Base-by-base conservation (phyloP, 2,888 invertebrate genomes). In the Phyllotreta cruciferae region DNA sequence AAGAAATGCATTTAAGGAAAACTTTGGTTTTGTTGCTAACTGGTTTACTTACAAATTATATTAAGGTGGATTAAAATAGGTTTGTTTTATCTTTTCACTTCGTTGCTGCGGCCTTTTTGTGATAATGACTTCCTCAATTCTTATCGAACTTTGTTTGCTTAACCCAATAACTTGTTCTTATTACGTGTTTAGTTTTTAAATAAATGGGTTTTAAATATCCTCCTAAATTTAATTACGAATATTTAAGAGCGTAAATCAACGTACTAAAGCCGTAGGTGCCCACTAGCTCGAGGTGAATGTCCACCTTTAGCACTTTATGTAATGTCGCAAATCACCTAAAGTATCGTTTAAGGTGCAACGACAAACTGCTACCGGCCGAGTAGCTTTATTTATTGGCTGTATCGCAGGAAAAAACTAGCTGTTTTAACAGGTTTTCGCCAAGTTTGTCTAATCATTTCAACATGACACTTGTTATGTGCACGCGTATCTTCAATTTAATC, bases 41-140 rank as follows among this genome's bases (percentile, higher is more conserved):
- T 24, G 4, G 24, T 24, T 4, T 3, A 24, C 2, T 24, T 24
- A 24, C 24, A 4, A 24, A 24, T 24, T 24, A 24, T 24, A 24
- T 24, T 24, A 24, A 24, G 24, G 24, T 24, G 24, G 1, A 24
- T 24, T 24, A 24, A 24, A 24, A 24, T 24, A 24, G 24, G 24
- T 24, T 24, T 4, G 24, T 24, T 24, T 24, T 24, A 24, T 24
- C 24, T 24, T 41, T 41, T 54, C 14, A 54, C 24, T 39, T 37
- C 54, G 42, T 42, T 54, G 42, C 54, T 42, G 54, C 4, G 56
- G 37, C 13, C 47, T 47, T 45, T 47, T 56, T 41, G 14, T 47
- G 56, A 56, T 56, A 56, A 9, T 24, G 41, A 56, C 47, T 56
- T 56, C 56, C 56, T 36, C 47, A 47, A 24, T n/a, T 38, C 47